Conservation (phyloP, 2,888 invertebrate species). For the Augiades crinisus region DNA sequence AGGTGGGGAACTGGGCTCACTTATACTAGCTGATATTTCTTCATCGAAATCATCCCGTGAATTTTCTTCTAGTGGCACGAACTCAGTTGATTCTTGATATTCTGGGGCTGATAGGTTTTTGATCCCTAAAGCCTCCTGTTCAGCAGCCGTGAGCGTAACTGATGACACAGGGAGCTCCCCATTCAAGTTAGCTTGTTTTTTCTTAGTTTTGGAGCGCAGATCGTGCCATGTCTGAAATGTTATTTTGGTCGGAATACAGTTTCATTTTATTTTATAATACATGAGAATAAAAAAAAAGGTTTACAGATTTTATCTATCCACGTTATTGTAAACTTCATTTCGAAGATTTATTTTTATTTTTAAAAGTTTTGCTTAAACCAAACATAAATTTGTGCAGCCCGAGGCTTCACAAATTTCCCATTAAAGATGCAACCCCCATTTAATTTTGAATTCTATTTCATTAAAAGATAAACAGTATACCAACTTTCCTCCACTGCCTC, state of each 20-base stretch:
- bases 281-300: no score
- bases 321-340: no score
- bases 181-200: conserved; percentile 43
- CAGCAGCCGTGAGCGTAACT: conserved; percentile 48
- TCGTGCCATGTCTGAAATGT: conserved; percentile 71
- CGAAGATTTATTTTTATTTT: no score
- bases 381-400: no score
- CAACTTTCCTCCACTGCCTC: conserved; percentile 72
- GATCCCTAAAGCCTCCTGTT: conserved; percentile 57
- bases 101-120: conserved; percentile 48
- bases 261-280: no score
- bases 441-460: neutral
- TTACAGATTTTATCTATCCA: no score
- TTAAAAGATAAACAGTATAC: conserved; percentile 6
- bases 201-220: conserved; percentile 59
- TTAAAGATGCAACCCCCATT: no score
- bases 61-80: conserved; percentile 47
- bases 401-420: no score
- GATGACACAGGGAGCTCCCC: conserved; percentile 48
- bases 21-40: conserved; percentile 45
- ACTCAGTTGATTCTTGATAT: conserved; percentile 50
- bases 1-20: conserved; percentile 53
- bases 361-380: no score
- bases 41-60: conserved; percentile 44
- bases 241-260: no score